Evolutionary conservation across 1,140 invertebrate genomes (phyloP), one percentile per base, ranked within the genome.

Genomic region (Philopotamus ludificatus): DNA sequence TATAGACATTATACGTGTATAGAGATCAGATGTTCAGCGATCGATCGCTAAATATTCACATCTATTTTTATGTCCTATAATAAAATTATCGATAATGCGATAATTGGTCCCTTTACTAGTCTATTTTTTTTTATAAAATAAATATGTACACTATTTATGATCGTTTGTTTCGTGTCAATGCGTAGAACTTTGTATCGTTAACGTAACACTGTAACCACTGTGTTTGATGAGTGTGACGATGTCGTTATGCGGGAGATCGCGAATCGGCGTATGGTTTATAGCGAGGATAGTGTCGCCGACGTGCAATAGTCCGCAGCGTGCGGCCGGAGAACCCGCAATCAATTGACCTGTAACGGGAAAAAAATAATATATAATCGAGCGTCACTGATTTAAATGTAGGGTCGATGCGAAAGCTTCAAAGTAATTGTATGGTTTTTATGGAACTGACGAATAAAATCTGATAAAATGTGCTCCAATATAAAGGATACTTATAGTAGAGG

Each of bases 201-300:
- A 83, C 0, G 91, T 93, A 47, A 98, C 93, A 58, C 90, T 87
- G 63, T 92, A 87, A 12, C 95, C 95, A 1, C 94, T 96, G 72
- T 96, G 93, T 77, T 98, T 98, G 61, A 93, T 92, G 39, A 92
- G 82, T 77, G 95, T 96, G 9, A 99, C 95, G 57, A 98, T 95
- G 74, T 99, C 95, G 58, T 94, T 94, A 75, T 99, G 97, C 72
- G 93, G 91, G 76, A 98, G 87, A 73, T 91, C 89, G 18, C 91
- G 89, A 55, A 98, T 97, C 65, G 95, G 89, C 51, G 91, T 87
- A 47, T 92, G 91, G 82, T 99, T 99, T 0, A 99, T 96, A 3
- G 95, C 94, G 42, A 98, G 82, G 67, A 99, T 98, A 66, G 93
- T 89, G 81, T 99, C 97, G 0, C 96, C 96, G 7, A 99, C 90